Percentiles rank a stretch among this genome's conserved stretches.
Evolutionary conservation across 2,797 vertebrate genomes (phyloP).

Genomic region (Halcyon chelicuti): DNA sequence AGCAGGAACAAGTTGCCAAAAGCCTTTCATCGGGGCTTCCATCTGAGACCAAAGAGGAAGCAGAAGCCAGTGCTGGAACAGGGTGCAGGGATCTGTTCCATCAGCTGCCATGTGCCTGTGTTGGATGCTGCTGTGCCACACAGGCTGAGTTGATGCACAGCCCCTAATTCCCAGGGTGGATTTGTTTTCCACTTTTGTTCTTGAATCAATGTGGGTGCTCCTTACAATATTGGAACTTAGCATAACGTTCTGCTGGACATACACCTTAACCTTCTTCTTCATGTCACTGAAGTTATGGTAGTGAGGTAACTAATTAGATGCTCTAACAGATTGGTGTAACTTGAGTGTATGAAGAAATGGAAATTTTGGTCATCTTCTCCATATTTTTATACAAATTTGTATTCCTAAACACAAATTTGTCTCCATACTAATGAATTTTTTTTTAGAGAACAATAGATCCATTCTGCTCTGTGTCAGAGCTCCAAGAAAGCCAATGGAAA

Average conservation of each 20-base stretch:
- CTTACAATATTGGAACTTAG: fast-evolving
- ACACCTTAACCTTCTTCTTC: neutral
- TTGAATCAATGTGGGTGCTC: neutral
- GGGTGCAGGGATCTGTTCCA: neutral
- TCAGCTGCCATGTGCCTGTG: neutral
- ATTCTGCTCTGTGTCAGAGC: fast-evolving
- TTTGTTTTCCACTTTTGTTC: neutral
- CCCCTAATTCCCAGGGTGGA: neutral
- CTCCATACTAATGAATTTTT: neutral
- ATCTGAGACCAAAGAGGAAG: neutral
- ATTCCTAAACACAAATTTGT: neutral
- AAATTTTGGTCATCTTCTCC: neutral
- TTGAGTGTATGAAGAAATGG: neutral
- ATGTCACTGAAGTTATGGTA: neutral
- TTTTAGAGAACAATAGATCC: neutral
- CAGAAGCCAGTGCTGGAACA: neutral
- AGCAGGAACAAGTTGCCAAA: neutral
- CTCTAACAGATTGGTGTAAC: neutral
- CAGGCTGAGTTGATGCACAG: neutral
- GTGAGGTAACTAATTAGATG: neutral
- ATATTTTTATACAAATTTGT: neutral
- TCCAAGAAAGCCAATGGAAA: neutral
- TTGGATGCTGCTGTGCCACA: too few relatives aligned
- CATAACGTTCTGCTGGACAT: neutral
- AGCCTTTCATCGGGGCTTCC: neutral